phyloP scores from a whole-genome alignment of 2,797 vertebrate genomes.

The Danio kyathit region DNA sequence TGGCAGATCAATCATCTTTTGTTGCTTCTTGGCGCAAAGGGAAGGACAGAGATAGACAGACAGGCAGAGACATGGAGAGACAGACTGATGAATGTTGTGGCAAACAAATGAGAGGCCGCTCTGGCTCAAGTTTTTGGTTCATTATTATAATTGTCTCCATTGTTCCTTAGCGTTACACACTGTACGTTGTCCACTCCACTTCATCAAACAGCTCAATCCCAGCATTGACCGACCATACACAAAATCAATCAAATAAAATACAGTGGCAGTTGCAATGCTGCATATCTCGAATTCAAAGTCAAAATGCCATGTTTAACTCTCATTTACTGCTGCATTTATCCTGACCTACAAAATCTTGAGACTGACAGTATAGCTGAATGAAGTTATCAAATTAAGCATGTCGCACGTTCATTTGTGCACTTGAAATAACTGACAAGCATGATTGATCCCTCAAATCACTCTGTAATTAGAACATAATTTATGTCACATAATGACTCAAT shows the following conservation, averaged over 20 bases:
- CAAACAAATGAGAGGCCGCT: constrained; percentile 55
- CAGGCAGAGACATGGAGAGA: constrained; percentile 20
- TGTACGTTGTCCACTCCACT: neutral
- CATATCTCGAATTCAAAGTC: neutral
- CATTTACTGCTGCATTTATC: neutral
- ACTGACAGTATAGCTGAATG: neutral
- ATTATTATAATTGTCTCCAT: neutral
- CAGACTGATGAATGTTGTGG: constrained; percentile 39
- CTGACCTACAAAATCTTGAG: neutral
- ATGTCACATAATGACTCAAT: neutral
- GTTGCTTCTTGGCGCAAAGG: constrained; percentile 43
- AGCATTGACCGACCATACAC: neutral
- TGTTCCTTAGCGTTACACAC: neutral
- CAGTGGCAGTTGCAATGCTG: neutral
- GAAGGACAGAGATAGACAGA: constrained; percentile 40
- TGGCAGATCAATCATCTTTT: constrained; percentile 58
- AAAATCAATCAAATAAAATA: neutral
- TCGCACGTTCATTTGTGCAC: neutral
- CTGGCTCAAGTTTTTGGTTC: neutral
- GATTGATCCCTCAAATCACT: constrained; percentile 26
- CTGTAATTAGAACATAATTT: constrained; percentile 11
- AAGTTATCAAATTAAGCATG: constrained; percentile 16
- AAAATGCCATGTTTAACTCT: neutral
- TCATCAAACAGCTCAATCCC: neutral
- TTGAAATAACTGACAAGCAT: constrained; percentile 12